A percentile compares a stretch with the other conserved stretches of the same genome.
phyloP scores from a whole-genome alignment of 1,140 invertebrate species.

The Philopotamus ludificatus region DNA sequence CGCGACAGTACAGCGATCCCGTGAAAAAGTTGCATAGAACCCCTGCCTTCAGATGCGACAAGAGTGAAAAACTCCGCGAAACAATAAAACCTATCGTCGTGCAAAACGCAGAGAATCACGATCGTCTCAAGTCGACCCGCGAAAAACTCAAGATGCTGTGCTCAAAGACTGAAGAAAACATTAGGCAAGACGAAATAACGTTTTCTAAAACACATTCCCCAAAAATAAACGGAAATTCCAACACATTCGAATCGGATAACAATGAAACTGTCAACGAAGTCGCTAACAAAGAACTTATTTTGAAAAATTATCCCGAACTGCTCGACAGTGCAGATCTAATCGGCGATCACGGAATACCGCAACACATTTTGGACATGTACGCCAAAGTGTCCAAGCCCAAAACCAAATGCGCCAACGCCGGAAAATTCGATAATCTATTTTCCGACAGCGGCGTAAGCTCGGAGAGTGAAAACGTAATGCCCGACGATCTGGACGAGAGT shows the following conservation, averaged over 20 bases:
- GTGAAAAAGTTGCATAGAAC: conserved; percentile 60
- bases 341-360: conserved; percentile 44
- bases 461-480: conserved; percentile 50
- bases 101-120: conserved; percentile 51
- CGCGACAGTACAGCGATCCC: conserved; percentile 60
- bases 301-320: too few relatives aligned
- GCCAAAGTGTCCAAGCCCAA: conserved; percentile 54
- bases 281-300: too few relatives aligned
- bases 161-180: conserved; percentile 50
- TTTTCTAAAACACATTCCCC: too few relatives aligned
- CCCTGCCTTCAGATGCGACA: conserved; percentile 62
- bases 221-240: conserved; percentile 4
- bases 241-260: not conserved
- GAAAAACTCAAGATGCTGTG: conserved; percentile 49
- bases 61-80: conserved; percentile 51
- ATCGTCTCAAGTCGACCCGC: conserved; percentile 48
- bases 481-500: conserved; percentile 38
- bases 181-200: conserved; percentile 52
- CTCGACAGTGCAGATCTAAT: not conserved
- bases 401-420: conserved; percentile 39
- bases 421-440: conserved; percentile 48
- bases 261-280: conserved; percentile 33
- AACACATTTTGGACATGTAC: conserved; percentile 55
- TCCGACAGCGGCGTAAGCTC: conserved; percentile 55
- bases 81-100: conserved; percentile 50